Base-by-base conservation (phyloP, 2,888 invertebrate species). In the Eupithecia insigniata region DNA sequence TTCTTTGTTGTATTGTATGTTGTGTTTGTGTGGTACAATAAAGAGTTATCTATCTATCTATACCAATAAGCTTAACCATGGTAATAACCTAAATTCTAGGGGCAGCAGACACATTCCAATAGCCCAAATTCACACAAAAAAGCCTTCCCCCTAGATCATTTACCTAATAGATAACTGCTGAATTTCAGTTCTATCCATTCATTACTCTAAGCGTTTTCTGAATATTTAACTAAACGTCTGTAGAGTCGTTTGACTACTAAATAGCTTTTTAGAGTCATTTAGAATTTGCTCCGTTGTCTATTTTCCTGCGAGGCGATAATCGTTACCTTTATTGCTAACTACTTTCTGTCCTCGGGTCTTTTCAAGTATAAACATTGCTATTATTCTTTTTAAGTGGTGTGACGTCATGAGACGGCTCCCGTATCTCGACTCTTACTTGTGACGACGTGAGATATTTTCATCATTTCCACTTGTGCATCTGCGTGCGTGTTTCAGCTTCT, bases 161-260 rank as follows among this genome's bases (percentile, higher is more conserved):
- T 16, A 14, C 26, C 28, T 2, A 4, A 14, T 28, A 55, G 3
- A 28, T 28, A 60, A 28, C 26, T 58, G 30, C 12, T 5, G 61
- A 34, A 8, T 62, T 64, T 36, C 34, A 36, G 34, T 36, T 64
- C 36, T 64, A 64, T 26, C 14, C 16, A 14, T 8, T 39, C 3
- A 12, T 36, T 64, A 36, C 12, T 36, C 12, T 7, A 36, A 36
- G 36, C 34, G 5, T 34, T 62, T 22, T n/a, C 34, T 64, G 64
- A 64, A 64, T 46, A 46, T 66, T 66, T 28, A 51, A 66, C 46
- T 51, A 66, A 66, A 34, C 22, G 46, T 32, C 66, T 32, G 36
- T 34, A 64, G 22, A 62, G 64, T 36, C 36, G 36, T 64, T 64
- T 26, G 64, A 34, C 34, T 67, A 55, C 55, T 51, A 51, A 43